Percentiles rank a stretch among this genome's conserved stretches.
Evolutionary conservation across 2,113 vertebrate species (phyloP).

Genomic region (Ovibos moschatus): DNA sequence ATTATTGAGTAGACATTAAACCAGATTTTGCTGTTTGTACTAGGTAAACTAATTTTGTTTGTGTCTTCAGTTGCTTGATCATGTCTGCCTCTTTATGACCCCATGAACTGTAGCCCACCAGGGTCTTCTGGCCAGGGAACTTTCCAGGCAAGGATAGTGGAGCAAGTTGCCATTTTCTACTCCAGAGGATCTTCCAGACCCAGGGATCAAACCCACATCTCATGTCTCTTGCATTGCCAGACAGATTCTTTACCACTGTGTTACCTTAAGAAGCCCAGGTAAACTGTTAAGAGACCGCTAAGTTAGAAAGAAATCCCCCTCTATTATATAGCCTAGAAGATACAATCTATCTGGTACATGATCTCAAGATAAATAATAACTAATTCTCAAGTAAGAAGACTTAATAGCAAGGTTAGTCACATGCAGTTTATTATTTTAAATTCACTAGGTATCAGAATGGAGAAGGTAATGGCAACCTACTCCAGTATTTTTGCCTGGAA

Average conservation of each 20-base stretch:
- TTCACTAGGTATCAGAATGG: background rate
- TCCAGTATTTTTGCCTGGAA: no score
- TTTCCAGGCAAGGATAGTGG: background rate
- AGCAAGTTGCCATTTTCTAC: background rate
- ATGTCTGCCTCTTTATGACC: background rate
- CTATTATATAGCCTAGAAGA: background rate
- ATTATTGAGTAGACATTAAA: background rate
- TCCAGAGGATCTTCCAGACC: fast-evolving
- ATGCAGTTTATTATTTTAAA: background rate
- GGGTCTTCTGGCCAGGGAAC: background rate
- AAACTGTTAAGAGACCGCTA: background rate
- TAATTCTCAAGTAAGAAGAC: background rate
- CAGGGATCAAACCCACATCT: background rate
- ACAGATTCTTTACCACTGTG: background rate
- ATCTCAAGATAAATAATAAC: background rate
- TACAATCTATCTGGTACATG: background rate
- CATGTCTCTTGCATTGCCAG: background rate
- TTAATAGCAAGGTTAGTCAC: background rate
- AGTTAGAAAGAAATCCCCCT: background rate
- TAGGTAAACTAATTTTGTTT: background rate
- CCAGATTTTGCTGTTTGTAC: background rate
- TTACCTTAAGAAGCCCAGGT: background rate
- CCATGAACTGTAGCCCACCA: background rate
- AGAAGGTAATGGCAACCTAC: no score
- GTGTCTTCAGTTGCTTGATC: background rate